Evolutionary conservation across 1,140 invertebrate genomes (phyloP).

Genomic region (Asobara japonica): DNA sequence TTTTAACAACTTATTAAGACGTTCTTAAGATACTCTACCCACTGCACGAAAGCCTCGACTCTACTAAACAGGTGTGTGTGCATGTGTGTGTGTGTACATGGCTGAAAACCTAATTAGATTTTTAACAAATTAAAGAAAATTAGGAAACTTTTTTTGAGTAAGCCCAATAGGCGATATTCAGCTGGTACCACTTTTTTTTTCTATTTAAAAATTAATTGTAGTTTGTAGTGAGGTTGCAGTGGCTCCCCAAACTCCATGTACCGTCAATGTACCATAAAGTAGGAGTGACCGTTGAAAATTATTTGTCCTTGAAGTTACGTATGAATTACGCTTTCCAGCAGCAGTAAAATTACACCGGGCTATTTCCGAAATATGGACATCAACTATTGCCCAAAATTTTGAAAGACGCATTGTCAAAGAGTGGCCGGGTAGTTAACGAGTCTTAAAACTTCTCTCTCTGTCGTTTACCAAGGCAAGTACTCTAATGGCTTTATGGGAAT

Average conservation of each 20-base stretch:
- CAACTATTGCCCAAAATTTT: constrained; percentile 6
- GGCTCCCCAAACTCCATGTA: background rate
- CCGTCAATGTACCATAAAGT: background rate
- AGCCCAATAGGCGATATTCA: too few relatives aligned
- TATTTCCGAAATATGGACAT: background rate
- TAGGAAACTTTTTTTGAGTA: too few relatives aligned
- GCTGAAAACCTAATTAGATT: too few relatives aligned
- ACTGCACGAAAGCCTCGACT: too few relatives aligned
- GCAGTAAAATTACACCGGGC: background rate
- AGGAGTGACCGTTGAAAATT: background rate
- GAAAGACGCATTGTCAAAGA: constrained; percentile 2
- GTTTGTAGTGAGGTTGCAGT: too few relatives aligned
- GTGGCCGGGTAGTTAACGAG: constrained; percentile 10
- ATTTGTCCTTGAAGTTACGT: background rate
- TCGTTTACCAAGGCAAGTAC: background rate
- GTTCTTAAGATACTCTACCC: too few relatives aligned
- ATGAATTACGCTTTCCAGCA: background rate
- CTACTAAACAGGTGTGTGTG: too few relatives aligned
- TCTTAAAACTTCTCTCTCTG: background rate
- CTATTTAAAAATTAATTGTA: too few relatives aligned
- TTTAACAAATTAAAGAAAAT: too few relatives aligned
- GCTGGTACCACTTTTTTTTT: too few relatives aligned
- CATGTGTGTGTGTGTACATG: too few relatives aligned
- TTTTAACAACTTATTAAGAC: too few relatives aligned
- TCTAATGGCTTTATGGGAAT: constrained; percentile 1